Base-by-base conservation (phyloP, 2,888 invertebrate species). In the Cenopis cana region DNA sequence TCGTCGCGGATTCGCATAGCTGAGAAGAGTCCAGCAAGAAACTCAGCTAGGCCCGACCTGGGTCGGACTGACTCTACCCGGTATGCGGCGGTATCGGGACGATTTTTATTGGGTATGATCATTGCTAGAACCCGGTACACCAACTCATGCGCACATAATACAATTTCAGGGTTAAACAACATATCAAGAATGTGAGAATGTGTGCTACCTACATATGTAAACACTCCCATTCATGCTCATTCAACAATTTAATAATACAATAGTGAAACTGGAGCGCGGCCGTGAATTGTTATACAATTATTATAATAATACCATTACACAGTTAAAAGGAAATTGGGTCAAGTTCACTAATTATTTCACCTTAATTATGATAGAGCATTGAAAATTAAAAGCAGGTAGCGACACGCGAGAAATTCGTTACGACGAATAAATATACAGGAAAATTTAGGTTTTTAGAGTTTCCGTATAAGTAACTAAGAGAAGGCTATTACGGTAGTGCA, bases 281-380 rank as follows among this genome's bases (percentile, higher is more conserved):
- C 69, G 36, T 64, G 69, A 64, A 56, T 9, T 49, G 50, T 62
- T 24, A 24, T 64, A 52, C 60, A 52, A 68, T 68, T 68, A 59
- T 54, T 41, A 52, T 64, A 59, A 64, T 64, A 18, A 57, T 41
- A 49, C 49, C 36, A n/a, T 64, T 56, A 46, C 24, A 24, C 29
- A 64, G 57, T 52, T 64, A 29, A 62, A 57, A 52, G 69, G 50
- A 50, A 64, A 64, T 64, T 38, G 69, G 64, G 69, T 69, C 69
- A 69, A 69, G 64, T 69, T 64, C 69, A 18, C 56, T 33, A 49
- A 41, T 41, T 57, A 57, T 64, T 69, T 52, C 52, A 18, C 50
- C 52, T 38, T 69, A 64, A 69, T 69, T 61, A 61, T 55, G 36
- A 64, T 29, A 69, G 24, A 64, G 29, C 69, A 57, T 64, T 64